phyloP scores from a whole-genome alignment of 2,797 vertebrate species.

The Alfaro cultratus region DNA sequence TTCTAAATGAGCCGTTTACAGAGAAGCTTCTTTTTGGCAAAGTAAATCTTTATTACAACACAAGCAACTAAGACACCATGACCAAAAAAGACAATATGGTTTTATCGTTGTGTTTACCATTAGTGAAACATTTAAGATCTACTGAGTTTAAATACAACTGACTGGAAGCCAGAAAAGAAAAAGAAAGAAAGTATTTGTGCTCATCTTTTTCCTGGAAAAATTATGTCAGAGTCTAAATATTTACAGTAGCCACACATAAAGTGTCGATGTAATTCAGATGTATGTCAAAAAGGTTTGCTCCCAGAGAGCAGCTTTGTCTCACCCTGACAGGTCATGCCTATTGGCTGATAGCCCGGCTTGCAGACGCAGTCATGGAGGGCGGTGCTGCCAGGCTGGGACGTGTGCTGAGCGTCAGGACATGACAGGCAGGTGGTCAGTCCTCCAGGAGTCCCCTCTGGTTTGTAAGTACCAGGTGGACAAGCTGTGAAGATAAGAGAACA shows the following conservation, averaged over 20 bases:
- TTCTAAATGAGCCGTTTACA: background rate
- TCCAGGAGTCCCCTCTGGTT: slow-evolving; percentile 90
- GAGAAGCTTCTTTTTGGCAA: background rate
- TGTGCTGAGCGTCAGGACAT: slow-evolving; percentile 89
- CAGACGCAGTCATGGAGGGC: slow-evolving; percentile 87
- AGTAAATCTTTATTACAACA: background rate
- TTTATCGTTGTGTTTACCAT: background rate
- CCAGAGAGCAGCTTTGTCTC: slow-evolving; percentile 17
- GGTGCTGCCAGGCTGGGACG: slow-evolving; percentile 91
- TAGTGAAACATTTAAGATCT: background rate
- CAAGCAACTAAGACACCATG: background rate
- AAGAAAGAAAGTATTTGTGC: background rate
- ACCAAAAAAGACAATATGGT: background rate
- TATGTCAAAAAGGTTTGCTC: background rate
- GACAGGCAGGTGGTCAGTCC: slow-evolving; percentile 88
- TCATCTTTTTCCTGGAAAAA: background rate
- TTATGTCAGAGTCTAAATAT: background rate
- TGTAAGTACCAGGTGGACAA: slow-evolving; percentile 93
- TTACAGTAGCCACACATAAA: slow-evolving; percentile 6
- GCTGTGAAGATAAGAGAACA: slow-evolving; percentile 70
- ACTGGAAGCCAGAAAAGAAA: background rate
- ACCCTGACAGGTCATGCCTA: slow-evolving; percentile 89
- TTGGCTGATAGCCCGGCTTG: slow-evolving; percentile 84
- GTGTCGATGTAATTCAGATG: background rate
- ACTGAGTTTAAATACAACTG: background rate